phyloP scores from a whole-genome alignment of 2,113 vertebrate species.

The Eulemur rufifrons region DNA sequence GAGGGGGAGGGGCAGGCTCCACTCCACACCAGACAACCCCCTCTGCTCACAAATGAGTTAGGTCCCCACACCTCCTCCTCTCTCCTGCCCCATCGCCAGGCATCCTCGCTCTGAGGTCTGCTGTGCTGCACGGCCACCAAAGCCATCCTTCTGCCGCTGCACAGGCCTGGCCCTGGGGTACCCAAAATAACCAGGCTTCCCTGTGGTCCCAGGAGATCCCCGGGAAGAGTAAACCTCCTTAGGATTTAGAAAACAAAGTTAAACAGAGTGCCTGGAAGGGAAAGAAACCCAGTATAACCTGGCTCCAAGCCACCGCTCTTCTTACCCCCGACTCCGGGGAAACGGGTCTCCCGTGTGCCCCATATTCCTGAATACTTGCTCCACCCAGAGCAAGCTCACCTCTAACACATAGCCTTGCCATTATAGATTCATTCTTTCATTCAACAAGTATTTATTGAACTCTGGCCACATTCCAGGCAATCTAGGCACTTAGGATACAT shows the following conservation, averaged over 20 bases:
- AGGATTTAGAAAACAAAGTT: too few species aligned
- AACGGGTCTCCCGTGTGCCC: neutral
- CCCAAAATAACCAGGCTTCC: neutral
- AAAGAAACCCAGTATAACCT: neutral
- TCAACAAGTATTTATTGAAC: neutral
- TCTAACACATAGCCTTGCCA: neutral
- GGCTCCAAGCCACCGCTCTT: neutral
- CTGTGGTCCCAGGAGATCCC: neutral
- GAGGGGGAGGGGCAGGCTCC: constrained; percentile 54
- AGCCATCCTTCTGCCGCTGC: neutral
- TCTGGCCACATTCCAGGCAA: neutral
- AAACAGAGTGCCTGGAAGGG: neutral
- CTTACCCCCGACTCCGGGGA: neutral
- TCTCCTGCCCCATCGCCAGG: neutral
- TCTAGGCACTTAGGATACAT: neutral
- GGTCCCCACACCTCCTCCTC: neutral
- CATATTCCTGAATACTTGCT: neutral
- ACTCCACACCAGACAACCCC: constrained; percentile 65
- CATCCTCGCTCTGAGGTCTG: neutral
- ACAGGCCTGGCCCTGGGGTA: neutral
- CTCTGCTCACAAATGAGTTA: constrained; percentile 24
- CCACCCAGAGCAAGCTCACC: neutral
- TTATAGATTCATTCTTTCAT: neutral
- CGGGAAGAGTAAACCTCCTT: neutral
- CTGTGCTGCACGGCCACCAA: neutral